Percentiles rank a stretch among this genome's conserved stretches.
Evolutionary conservation across 2,888 invertebrate genomes (phyloP).

Genomic region (Sinelater perroti): DNA sequence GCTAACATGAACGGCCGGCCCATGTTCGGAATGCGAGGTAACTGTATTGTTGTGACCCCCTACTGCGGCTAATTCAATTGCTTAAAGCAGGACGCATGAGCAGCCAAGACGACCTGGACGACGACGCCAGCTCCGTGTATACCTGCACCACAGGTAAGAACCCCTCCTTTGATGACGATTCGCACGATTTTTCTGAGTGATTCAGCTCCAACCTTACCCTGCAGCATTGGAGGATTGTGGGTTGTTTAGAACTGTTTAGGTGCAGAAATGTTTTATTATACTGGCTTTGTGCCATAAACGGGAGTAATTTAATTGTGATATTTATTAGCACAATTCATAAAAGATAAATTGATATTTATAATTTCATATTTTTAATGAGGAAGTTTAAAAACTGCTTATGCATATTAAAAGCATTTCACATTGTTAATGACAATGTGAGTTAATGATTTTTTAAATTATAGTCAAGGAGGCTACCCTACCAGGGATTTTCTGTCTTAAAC

Average conservation of each 20-base stretch:
- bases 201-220: constrained; percentile 20
- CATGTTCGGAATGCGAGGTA: constrained; percentile 67
- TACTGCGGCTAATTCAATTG: background rate
- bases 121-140: constrained; percentile 77
- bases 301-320: constrained; percentile 1
- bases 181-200: constrained; percentile 62
- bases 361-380: too few relatives aligned
- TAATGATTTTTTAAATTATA: too few relatives aligned
- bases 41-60: constrained; percentile 35
- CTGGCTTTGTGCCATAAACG: background rate
- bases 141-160: constrained; percentile 73
- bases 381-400: too few relatives aligned
- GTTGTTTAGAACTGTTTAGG: constrained; percentile 14
- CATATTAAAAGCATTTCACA: too few relatives aligned
- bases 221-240: constrained; percentile 20
- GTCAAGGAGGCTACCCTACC: too few relatives aligned
- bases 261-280: constrained; percentile 3
- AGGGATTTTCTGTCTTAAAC: too few relatives aligned
- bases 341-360: too few relatives aligned
- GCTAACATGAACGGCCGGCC: constrained; percentile 69
- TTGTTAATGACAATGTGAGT: too few relatives aligned
- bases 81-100: constrained; percentile 74
- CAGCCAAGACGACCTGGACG: constrained; percentile 88
- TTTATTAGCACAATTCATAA: constrained; percentile 34
- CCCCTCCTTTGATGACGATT: constrained; percentile 61